A percentile compares a stretch with the other conserved stretches of the same genome.
Evolutionary conservation across 2,888 invertebrate genomes (phyloP).

Genomic region (Corythucha ciliata): DNA sequence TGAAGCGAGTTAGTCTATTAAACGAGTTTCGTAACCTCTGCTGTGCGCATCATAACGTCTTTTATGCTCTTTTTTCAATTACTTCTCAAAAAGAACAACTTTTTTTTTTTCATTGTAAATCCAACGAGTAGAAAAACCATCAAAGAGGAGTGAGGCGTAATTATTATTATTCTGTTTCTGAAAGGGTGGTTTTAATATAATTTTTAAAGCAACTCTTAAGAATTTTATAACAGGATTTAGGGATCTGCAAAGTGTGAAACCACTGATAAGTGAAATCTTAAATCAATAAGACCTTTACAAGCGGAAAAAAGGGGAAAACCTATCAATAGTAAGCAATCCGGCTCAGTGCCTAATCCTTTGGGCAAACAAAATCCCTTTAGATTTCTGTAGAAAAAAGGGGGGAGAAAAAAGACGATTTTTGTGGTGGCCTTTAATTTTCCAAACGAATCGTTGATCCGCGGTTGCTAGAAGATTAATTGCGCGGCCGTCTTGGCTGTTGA

Average conservation of each 20-base stretch:
- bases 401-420: not conserved
- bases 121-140: too few species aligned
- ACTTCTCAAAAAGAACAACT: too few species aligned
- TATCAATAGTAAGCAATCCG: slow-evolving; percentile 16
- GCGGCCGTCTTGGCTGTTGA: slow-evolving; percentile 19
- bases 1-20: too few species aligned
- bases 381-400: not conserved
- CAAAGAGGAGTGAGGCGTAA: too few species aligned
- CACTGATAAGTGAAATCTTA: slow-evolving; percentile 22
- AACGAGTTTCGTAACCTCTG: too few species aligned
- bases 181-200: too few species aligned
- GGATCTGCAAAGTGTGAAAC: slow-evolving; percentile 8
- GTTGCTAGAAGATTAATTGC: slow-evolving; percentile 23
- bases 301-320: slow-evolving; percentile 9
- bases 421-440: slow-evolving; percentile 6
- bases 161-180: too few species aligned
- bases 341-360: slow-evolving; percentile 12
- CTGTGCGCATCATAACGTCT: too few species aligned
- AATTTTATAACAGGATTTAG: not conserved
- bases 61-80: too few species aligned
- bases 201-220: too few species aligned
- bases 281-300: slow-evolving; percentile 20
- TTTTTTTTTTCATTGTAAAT: too few species aligned
- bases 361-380: slow-evolving; percentile 22
- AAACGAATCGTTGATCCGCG: slow-evolving; percentile 21